Evolutionary conservation across 1,140 invertebrate genomes (phyloP), one percentile per base, ranked within the genome.

Genomic region (Zelostemma sp.): DNA sequence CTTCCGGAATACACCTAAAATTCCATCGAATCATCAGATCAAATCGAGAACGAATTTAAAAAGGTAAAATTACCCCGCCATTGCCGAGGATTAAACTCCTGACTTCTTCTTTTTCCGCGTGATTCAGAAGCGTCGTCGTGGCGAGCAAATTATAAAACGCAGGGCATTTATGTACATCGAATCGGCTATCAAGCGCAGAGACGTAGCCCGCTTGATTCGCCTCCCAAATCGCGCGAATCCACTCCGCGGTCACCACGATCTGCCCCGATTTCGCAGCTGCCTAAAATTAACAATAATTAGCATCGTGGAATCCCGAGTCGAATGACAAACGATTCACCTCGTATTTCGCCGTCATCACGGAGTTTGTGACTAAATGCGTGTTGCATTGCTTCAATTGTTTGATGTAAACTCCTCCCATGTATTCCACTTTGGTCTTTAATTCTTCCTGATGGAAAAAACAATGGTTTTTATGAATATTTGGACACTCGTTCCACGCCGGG

Each of bases 331-430:
- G 8, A 28, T 4, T 28, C 8, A 92, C 91, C 81, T 91, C 87
- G 80, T 93, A 93, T 83, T 94, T 94, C 50, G 89, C 88, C 1
- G 92, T 91, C 59, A 89, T 86, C 1, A 92, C 89, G 19, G 88
- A 90, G 69, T 91, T 90, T 8, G 94, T 91, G 2, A 97, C 88
- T 15, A 97, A 88, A 86, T 97, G 95, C 11, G 95, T 97, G 1
- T 92, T 90, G 60, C 88, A 88, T 50, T 88, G 87, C 21, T 91
- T 90, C 28, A 97, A 88, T 49, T 89, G 88, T 64, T 89, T 89
- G 9, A 87, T 90, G 69, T 91, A 94, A 9, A 90, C 85, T 2
- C 94, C 96, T 54, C 93, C 93, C 95, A 97, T 97, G 78, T 90
- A 91, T 72, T 92, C 86, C 0, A 97, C 88, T 73, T 90, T 90